Percentiles rank a stretch among this genome's conserved stretches.
phyloP scores from a whole-genome alignment of 1,140 invertebrate species.

The Hyles vespertilio region DNA sequence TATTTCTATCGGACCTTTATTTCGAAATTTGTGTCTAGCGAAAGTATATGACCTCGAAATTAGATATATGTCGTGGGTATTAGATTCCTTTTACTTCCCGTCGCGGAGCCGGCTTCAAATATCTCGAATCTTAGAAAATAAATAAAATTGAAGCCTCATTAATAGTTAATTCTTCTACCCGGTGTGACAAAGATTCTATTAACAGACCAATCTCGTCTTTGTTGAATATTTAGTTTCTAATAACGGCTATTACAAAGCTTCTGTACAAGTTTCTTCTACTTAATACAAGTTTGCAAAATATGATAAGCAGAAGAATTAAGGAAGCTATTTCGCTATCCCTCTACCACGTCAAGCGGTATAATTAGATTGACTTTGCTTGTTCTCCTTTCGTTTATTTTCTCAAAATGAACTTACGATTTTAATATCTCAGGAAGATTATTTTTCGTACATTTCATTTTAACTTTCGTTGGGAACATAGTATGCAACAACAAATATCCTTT shows the following conservation, averaged over 20 bases:
- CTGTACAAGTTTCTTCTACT: slow-evolving; percentile 1
- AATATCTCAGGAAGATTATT: slow-evolving; percentile 22
- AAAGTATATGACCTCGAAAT: too few relatives aligned
- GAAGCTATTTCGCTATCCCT: slow-evolving; percentile 48
- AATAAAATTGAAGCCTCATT: background rate
- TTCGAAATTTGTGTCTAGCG: too few relatives aligned
- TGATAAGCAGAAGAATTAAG: slow-evolving; percentile 34
- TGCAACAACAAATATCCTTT: too few relatives aligned
- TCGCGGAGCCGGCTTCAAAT: too few relatives aligned
- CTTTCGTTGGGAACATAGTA: too few relatives aligned
- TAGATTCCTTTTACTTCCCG: too few relatives aligned
- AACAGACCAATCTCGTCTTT: background rate
- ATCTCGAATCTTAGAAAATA: background rate
- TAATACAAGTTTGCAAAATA: slow-evolving; percentile 23
- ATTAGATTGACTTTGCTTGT: slow-evolving; percentile 44
- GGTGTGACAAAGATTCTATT: too few relatives aligned
- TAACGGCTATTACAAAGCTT: slow-evolving; percentile 5
- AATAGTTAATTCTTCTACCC: too few relatives aligned
- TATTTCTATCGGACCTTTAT: too few relatives aligned
- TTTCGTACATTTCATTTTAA: background rate
- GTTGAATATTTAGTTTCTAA: slow-evolving; percentile 3
- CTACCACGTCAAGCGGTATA: slow-evolving; percentile 45
- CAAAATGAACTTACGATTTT: slow-evolving; percentile 41
- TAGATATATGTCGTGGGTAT: too few relatives aligned
- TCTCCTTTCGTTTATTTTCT: slow-evolving; percentile 44